Base-by-base conservation (phyloP, 2,888 invertebrate genomes). In the Fragum fragum region DNA sequence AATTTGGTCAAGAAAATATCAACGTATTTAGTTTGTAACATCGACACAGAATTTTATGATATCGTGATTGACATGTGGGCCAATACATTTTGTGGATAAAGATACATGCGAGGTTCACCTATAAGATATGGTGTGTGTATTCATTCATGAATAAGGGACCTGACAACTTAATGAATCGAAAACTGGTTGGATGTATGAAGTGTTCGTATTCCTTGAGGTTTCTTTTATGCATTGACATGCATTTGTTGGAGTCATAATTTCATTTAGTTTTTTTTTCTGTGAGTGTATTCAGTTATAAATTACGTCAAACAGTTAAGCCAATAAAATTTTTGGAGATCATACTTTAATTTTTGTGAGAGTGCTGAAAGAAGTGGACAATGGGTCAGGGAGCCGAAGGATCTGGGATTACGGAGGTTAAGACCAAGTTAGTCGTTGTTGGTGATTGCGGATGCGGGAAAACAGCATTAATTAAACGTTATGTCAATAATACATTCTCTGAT, bases 391-490 rank as follows among this genome's bases (percentile, higher is more conserved):
- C 63, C n/a, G 72, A 72, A 6, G 72, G 70, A 7, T 55, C 52
- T 9, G 42, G 61, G 2, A 32, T 63, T n/a, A 63, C 76, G 11
- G 81, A 80, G 52, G 79, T 81, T 23, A 88, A 90, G 71, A 89
- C 91, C 42, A 96, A 96, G 92, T 96, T 96, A 74, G 96, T 96
- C 71, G 94, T 96, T 69, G 96, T 96, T 0, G 96, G 96, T 1
- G 96, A 96, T 93, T 95, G 96, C 61, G 96, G 96, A 91, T 96
- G 96, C 89, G 96, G 96, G 47, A 96, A 96, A 93, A 96, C 96
- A 0, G 95, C 96, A 0, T 95, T 96, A 11, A 96, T 96, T 5
- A 96, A 96, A 72, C 81, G 91, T 66, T 92, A 91, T 76, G 88
- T 91, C 21, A 85, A 74, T 55, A 74, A 72, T 39, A 68, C 74